These are phyloP conservation scores for Elgaria multicarinata DNA, from an alignment of 2,113 vertebrate genomes.

Conservation along the genomic window DNA sequence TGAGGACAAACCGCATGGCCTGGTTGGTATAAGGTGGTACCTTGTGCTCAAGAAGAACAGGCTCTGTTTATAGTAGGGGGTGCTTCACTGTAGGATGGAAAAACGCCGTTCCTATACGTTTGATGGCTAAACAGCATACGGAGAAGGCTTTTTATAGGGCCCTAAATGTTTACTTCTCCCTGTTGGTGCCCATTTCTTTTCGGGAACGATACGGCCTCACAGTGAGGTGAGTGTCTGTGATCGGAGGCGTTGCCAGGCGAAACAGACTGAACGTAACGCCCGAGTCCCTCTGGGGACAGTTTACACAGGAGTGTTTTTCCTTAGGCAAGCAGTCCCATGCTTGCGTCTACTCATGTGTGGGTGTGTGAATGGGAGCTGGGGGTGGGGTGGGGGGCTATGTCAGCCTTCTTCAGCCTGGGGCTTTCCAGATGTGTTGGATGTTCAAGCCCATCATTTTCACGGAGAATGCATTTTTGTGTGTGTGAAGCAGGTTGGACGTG, in stretches of 20 bases:
- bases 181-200: background rate
- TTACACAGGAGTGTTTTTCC: background rate
- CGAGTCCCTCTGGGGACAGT: background rate
- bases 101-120: background rate
- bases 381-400: background rate
- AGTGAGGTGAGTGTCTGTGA: fast-evolving
- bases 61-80: background rate
- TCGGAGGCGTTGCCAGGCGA: background rate
- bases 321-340: background rate
- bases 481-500: background rate
- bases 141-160: background rate
- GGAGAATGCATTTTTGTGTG: background rate
- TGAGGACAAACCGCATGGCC: too few relatives aligned
- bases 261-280: background rate
- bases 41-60: background rate
- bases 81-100: background rate
- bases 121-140: background rate
- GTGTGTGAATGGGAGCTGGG: fast-evolving
- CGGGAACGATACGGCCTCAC: fast-evolving
- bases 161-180: background rate
- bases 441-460: background rate
- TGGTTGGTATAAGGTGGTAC: background rate
- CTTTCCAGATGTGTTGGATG: too few relatives aligned
- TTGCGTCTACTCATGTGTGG: background rate
- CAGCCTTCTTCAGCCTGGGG: fast-evolving